Conservation (phyloP, 2,888 invertebrate genomes). For the Cepaea hortensis region DNA sequence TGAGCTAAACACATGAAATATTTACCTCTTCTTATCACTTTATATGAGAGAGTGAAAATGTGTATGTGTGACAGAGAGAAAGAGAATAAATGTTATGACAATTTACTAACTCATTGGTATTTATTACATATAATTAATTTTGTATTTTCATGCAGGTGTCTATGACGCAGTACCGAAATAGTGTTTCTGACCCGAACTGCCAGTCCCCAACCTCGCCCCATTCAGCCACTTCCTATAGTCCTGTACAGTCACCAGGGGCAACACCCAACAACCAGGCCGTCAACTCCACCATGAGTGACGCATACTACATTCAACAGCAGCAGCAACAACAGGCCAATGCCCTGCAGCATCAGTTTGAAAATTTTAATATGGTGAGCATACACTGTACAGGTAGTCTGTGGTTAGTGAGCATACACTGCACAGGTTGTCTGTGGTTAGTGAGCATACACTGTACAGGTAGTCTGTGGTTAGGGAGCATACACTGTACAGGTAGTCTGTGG, state of each 20-base stretch:
- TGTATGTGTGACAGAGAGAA: no score
- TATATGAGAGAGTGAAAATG: no score
- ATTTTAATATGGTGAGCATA: conserved; percentile 89
- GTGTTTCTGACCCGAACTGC: conserved; percentile 80
- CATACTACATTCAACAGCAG: conserved; percentile 76
- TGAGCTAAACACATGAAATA: no score
- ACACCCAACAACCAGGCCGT: conserved; percentile 70
- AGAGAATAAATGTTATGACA: no score
- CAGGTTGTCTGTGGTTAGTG: no score
- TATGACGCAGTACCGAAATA: conserved; percentile 72
- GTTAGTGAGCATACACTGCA: no score
- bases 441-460: no score
- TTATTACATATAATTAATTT: no score
- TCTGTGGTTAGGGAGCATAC: no score
- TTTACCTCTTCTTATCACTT: no score
- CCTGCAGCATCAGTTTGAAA: conserved; percentile 93
- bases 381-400: background rate
- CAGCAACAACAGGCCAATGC: conserved; percentile 78
- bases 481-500: no score
- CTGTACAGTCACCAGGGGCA: conserved; percentile 77
- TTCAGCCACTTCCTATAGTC: conserved; percentile 76
- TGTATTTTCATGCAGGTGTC: conserved; percentile 60
- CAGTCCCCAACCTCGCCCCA: conserved; percentile 81
- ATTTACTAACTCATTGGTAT: no score
- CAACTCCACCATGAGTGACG: conserved; percentile 75